Evolutionary conservation across 2,888 invertebrate genomes (phyloP).

Genomic region (Mamestra brassicae): DNA sequence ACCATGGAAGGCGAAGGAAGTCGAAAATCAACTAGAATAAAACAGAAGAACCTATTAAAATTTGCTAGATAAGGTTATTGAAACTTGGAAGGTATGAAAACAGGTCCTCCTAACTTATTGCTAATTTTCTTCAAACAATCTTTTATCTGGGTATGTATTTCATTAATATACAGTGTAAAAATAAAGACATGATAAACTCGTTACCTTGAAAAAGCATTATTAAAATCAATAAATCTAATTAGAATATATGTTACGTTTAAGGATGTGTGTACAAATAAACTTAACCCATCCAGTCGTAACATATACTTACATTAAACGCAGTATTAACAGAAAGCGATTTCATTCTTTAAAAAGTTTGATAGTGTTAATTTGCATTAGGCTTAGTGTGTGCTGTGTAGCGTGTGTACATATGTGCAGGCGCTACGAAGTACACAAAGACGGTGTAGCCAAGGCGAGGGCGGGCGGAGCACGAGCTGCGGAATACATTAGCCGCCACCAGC

Average conservation of each 20-base stretch:
- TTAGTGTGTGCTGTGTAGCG: conserved; percentile 55
- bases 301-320: background rate
- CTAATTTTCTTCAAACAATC: background rate
- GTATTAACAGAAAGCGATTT: background rate
- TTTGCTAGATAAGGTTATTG: background rate
- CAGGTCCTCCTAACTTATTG: background rate
- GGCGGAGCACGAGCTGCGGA: conserved; percentile 84
- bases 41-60: background rate
- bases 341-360: conserved; percentile 27
- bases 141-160: background rate
- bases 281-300: too few relatives aligned
- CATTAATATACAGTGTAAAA: background rate
- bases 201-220: conserved; percentile 12
- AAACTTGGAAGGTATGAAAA: background rate
- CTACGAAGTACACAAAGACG: conserved; percentile 77
- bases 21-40: background rate
- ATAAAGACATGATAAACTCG: conserved; percentile 11
- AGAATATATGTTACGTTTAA: too few relatives aligned
- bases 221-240: conserved; percentile 1
- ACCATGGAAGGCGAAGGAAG: too few relatives aligned
- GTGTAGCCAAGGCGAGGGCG: conserved; percentile 80
- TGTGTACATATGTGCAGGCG: conserved; percentile 54
- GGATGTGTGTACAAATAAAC: too few relatives aligned
- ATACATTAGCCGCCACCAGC: conserved; percentile 88
- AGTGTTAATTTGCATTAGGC: conserved; percentile 66